Base-by-base conservation (phyloP, 2,113 vertebrate species). In the Conger conger region DNA sequence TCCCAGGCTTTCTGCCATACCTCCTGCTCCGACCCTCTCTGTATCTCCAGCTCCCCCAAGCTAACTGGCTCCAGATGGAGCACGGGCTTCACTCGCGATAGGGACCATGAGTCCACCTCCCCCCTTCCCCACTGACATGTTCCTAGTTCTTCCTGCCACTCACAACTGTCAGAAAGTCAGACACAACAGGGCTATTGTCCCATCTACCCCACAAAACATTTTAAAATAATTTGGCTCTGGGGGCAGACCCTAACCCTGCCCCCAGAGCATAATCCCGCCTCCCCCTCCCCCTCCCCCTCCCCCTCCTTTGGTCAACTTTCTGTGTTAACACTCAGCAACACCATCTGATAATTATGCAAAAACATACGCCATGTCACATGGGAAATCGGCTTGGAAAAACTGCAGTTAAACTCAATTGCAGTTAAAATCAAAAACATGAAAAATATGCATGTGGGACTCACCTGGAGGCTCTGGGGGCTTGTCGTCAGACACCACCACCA, bases 401-500 rank as follows among this genome's bases (percentile, higher is more conserved):
- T n/a, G n/a, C n/a, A n/a, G n/a, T n/a, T n/a, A n/a, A n/a, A n/a
- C n/a, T n/a, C n/a, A n/a, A n/a, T 53, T 7, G 50, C 50, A 7
- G 16, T 53, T 9, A 16, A 7, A 53, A 9, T 7, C 16, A 53
- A 53, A 0, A 16, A 16, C 50, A 53, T 60, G 57, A 2, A n/a
- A n/a, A n/a, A n/a, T n/a, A n/a, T n/a, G n/a, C n/a, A n/a, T n/a
- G n/a, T n/a, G n/a, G n/a, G n/a, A n/a, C 37, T 0, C 30, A 33
- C 13, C 20, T 54, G 50, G 57, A 27, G 57, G 30, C 3, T 68
- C 57, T 38, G 6, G 60, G 27, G 36, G 77, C n/a, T 8, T 80
- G 7, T 2, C 17, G 36, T 92, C 92, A 80, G 92, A 91, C 90
- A 96, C 68, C 83, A 99, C 95, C 18, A 95, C 94, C 50, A 99